Conservation (phyloP, 2,113 vertebrate genomes). For the Calcarius ornatus region DNA sequence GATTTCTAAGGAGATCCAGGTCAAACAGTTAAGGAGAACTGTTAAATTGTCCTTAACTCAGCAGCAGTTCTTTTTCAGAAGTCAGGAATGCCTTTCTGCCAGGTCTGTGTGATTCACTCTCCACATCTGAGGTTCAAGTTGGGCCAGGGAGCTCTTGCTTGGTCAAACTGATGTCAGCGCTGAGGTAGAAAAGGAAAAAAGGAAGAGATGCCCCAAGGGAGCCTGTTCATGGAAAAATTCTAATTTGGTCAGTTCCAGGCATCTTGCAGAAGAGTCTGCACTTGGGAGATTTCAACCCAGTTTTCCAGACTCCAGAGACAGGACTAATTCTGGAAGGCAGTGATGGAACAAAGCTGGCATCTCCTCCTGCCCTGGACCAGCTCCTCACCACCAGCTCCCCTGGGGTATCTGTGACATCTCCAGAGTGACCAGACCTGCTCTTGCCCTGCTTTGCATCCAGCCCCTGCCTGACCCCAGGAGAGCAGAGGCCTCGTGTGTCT, state of each 20-base stretch:
- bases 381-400: accelerated
- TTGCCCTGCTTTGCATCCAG: neutral
- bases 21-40: too few relatives aligned
- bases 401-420: neutral
- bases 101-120: neutral
- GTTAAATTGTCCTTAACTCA: neutral
- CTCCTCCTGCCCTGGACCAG: neutral
- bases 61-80: neutral
- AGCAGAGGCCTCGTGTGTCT: neutral
- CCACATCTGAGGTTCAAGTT: neutral
- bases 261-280: neutral
- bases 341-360: conserved; percentile 19
- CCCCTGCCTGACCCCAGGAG: neutral
- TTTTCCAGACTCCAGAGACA: neutral
- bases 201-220: neutral
- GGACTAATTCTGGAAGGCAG: neutral
- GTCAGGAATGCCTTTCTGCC: neutral
- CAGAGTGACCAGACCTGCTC: neutral
- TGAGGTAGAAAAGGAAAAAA: conserved; percentile 2
- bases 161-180: conserved; percentile 4
- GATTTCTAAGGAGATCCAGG: neutral
- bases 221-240: conserved; percentile 10
- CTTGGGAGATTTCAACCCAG: neutral
- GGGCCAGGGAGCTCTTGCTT: neutral
- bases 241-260: conserved; percentile 19